Percentiles rank a stretch among this genome's conserved stretches.
These are phyloP conservation scores for Actenoides hombroni DNA, from an alignment of 2,113 vertebrate genomes.

Conservation along the genomic window DNA sequence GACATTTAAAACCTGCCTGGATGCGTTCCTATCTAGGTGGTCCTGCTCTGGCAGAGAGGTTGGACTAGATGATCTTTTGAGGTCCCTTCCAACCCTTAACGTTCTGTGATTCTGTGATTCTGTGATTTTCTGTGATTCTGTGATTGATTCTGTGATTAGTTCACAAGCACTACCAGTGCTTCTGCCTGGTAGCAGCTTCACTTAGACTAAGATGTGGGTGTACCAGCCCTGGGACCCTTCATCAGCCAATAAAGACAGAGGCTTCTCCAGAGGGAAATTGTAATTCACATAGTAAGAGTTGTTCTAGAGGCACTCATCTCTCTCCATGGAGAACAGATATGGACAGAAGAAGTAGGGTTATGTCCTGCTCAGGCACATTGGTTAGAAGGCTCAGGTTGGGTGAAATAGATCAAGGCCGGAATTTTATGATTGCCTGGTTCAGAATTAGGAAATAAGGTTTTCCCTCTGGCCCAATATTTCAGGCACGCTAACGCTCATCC, in stretches of 20 bases:
- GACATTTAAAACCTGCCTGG: too few species aligned
- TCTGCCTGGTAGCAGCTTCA: not conserved
- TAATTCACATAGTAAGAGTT: not conserved
- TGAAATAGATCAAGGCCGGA: not conserved
- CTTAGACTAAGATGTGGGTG: not conserved
- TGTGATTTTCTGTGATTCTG: too few species aligned
- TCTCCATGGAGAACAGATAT: not conserved
- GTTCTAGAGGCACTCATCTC: not conserved
- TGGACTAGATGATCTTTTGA: too few species aligned
- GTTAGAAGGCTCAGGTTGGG: not conserved
- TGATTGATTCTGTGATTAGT: too few species aligned
- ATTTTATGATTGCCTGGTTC: not conserved
- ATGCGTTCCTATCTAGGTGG: too few species aligned
- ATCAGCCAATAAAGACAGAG: not conserved
- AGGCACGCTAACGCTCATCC: not conserved
- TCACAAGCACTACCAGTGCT: not conserved
- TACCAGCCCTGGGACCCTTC: not conserved
- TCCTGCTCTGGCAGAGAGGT: too few species aligned
- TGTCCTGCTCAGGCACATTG: not conserved
- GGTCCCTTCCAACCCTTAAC: too few species aligned
- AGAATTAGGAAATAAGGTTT: not conserved
- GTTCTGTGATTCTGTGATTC: too few species aligned
- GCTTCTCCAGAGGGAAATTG: not conserved
- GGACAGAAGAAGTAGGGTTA: not conserved
- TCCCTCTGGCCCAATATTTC: not conserved